Evolutionary conservation across 2,888 invertebrate species (phyloP), one percentile per base, ranked within the genome.

Genomic region (Merodon equestris): DNA sequence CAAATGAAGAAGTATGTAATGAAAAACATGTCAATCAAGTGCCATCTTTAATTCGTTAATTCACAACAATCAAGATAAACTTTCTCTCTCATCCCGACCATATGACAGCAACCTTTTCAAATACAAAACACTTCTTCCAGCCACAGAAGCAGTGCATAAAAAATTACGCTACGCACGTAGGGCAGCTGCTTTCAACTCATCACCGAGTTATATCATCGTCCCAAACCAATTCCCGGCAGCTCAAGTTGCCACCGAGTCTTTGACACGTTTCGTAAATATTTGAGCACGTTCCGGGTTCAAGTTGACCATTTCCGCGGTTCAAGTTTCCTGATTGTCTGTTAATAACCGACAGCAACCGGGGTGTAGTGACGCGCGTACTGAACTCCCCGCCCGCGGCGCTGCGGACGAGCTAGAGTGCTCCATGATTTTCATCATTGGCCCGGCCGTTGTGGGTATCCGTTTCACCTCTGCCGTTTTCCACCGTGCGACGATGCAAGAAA

Each of bases 191-290:
- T 27, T 27, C 27, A 27, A 4, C 27, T 27, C 27, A 27, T 27
- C 45, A 58, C 60, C 54, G 56, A 36, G 47, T 42, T 57, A 63
- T 18, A 42, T 13, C 63, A 58, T 63, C 68, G 56, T 60, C 63
- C 64, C 57, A 40, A 14, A 44, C 14, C 42, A 47, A 13, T 36
- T 1, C 3, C 56, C 18, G 9, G 10, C 50, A 51, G 14, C 47
- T 63, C 19, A 58, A 66, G 51, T 76, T 77, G 45, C 48, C 38
- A 45, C 36, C 51, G 67, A 77, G 86, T 84, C 85, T 86, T 87
- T 87, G 87, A 86, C 87, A 87, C 87, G 87, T 87, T 87, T 87
- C 84, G 87, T 84, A 87, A 87, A 87, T 87, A 87, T 87, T 87
- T 87, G 85, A 85, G 85, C 87, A 86, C 85, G 87, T 86, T 83